Conservation (phyloP, 2,888 invertebrate genomes). For the Clusia tigrina region DNA sequence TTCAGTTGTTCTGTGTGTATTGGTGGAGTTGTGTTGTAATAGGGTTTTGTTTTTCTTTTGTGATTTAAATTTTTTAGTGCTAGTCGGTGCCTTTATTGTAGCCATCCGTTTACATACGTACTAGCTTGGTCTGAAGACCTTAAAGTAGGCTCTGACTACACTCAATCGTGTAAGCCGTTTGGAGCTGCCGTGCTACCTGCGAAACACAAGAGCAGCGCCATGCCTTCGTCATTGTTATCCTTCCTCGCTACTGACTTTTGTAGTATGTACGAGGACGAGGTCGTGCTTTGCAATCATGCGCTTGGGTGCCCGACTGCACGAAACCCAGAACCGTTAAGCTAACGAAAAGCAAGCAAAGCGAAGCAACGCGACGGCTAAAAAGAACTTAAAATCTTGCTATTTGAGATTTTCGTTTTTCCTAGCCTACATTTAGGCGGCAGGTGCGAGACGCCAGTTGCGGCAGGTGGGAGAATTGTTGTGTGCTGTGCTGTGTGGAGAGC, state of each 20-base stretch:
- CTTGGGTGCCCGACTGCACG: conserved; percentile 23
- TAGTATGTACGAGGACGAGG: conserved; percentile 29
- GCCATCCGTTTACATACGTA: conserved; percentile 10
- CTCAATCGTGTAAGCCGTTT: not conserved
- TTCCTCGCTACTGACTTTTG: conserved; percentile 33
- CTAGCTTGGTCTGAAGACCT: conserved; percentile 34
- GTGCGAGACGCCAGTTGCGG: conserved; percentile 19
- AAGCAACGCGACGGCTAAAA: conserved; percentile 8
- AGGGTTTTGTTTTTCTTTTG: not conserved
- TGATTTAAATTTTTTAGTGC: conserved; percentile 35
- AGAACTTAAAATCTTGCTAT: conserved; percentile 29
- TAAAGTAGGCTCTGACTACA: conserved; percentile 49
- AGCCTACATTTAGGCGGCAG: conserved; percentile 18
- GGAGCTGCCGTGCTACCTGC: not conserved
- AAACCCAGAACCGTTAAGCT: conserved; percentile 17
- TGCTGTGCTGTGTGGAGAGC: conserved; percentile 38
- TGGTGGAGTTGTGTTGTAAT: not conserved
- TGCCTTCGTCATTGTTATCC: conserved; percentile 47
- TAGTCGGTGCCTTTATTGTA: conserved; percentile 27
- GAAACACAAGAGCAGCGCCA: too few relatives aligned
- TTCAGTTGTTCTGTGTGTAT: conserved; percentile 3
- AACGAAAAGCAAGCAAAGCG: conserved; percentile 3
- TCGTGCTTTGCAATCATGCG: conserved; percentile 33
- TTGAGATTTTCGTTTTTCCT: too few relatives aligned
- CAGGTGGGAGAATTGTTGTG: conserved; percentile 1